phyloP scores from a whole-genome alignment of 2,113 vertebrate species.

The Leucosticte australis region DNA sequence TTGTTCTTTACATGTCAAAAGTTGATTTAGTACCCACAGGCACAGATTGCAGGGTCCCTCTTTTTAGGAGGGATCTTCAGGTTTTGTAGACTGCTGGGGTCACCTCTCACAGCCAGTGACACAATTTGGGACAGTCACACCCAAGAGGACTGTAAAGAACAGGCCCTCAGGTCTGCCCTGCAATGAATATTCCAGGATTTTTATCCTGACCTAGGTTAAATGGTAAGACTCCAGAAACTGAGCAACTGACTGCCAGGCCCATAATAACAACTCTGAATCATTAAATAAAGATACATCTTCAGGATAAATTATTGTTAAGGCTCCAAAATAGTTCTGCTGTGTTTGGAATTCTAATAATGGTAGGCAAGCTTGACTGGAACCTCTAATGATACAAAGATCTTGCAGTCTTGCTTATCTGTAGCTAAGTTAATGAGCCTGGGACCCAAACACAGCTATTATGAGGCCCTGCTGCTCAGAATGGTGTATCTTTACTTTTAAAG shows the following conservation, averaged over 20 bases:
- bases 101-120: neutral
- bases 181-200: neutral
- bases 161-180: neutral
- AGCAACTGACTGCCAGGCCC: neutral
- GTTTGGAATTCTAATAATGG: slow-evolving; percentile 22
- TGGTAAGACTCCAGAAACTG: neutral
- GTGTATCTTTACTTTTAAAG: slow-evolving; percentile 33
- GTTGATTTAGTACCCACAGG: slow-evolving; percentile 32
- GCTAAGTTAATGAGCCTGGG: neutral
- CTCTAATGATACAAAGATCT: neutral
- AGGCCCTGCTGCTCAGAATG: slow-evolving; percentile 27
- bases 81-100: neutral
- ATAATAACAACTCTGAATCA: neutral
- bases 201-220: slow-evolving; percentile 3
- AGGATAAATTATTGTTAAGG: neutral
- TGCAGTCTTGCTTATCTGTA: slow-evolving; percentile 3
- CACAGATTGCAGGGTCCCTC: neutral
- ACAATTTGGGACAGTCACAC: neutral
- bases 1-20: slow-evolving; percentile 46
- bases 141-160: neutral
- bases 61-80: slow-evolving; percentile 1
- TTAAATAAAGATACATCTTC: slow-evolving; percentile 35
- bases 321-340: neutral
- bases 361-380: neutral
- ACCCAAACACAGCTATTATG: neutral